These are phyloP conservation scores for Macrotrachela quadricornifera DNA, from an alignment of 1,140 invertebrate genomes.

Conservation along the genomic window DNA sequence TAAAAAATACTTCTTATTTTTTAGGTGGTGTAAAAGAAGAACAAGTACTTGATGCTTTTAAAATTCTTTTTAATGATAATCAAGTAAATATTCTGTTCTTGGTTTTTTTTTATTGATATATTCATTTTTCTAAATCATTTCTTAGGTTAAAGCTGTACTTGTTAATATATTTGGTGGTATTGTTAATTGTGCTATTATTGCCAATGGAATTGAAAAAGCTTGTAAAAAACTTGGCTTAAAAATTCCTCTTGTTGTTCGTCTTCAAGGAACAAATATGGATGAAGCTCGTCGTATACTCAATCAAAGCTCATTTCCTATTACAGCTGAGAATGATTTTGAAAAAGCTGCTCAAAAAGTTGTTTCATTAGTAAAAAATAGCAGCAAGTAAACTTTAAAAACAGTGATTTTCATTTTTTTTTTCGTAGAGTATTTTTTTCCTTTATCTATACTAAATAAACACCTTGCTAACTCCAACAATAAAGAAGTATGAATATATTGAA, in stretches of 20 bases:
- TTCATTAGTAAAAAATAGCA: too few species aligned
- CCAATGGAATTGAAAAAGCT: conserved; percentile 74
- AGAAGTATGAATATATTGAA: too few species aligned
- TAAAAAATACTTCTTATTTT: too few species aligned
- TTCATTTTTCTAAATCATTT: conserved; percentile 1
- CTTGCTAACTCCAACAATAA: too few species aligned
- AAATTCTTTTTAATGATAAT: conserved; percentile 27
- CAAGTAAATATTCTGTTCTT: not conserved
- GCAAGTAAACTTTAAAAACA: too few species aligned
- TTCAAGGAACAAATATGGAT: conserved; percentile 64
- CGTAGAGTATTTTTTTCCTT: too few species aligned
- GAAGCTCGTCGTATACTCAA: conserved; percentile 43
- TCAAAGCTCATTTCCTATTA: not conserved
- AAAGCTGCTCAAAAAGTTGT: not conserved
- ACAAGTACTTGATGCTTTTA: conserved; percentile 51
- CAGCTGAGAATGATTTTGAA: not conserved
- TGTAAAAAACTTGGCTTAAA: conserved; percentile 53
- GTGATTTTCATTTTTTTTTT: too few species aligned
- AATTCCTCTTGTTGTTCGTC: conserved; percentile 68
- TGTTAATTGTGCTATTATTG: conserved; percentile 89
- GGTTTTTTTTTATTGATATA: too few species aligned
- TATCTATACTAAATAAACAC: too few species aligned
- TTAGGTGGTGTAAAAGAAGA: conserved; percentile 39
- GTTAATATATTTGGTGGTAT: conserved; percentile 99
- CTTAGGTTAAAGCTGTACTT: conserved; percentile 64